Conservation (phyloP, 2,797 vertebrate species). For the Loris lydekkerianus region DNA sequence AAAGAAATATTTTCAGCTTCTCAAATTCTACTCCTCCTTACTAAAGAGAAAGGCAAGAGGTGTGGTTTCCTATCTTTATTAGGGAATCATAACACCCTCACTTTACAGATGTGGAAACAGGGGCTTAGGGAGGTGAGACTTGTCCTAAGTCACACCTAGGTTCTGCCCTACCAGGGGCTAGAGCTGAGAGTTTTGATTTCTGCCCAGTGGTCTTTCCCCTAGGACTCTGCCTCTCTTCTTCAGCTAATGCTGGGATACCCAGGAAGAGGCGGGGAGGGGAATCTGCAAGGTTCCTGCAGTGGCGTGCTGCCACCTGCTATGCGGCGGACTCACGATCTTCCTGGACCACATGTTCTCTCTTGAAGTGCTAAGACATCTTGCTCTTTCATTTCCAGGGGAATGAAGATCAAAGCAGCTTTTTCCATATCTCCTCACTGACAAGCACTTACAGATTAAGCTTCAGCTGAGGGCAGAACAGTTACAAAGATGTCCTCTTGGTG, state of each 20-base stretch:
- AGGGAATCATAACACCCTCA: neutral
- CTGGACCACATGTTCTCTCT: neutral
- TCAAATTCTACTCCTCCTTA: neutral
- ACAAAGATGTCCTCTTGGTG: neutral
- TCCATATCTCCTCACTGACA: no score
- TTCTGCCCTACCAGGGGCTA: neutral
- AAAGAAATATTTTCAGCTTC: neutral
- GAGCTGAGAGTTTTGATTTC: neutral
- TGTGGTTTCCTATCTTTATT: neutral
- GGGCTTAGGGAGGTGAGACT: neutral
- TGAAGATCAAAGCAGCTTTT: neutral
- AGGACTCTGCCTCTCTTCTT: neutral
- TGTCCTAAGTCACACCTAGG: neutral
- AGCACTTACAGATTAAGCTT: neutral
- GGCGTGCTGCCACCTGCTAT: no score
- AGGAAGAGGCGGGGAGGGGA: neutral
- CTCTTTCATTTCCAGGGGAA: neutral
- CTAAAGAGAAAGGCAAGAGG: neutral
- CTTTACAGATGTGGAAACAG: neutral
- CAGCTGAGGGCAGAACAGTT: neutral
- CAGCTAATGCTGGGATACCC: neutral
- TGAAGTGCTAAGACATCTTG: neutral
- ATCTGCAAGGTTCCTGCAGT: no score
- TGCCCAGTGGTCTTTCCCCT: no score
- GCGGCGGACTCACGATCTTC: neutral